These are phyloP conservation scores for Teleiodes luculella DNA, from an alignment of 2,888 invertebrate genomes.

Conservation along the genomic window DNA sequence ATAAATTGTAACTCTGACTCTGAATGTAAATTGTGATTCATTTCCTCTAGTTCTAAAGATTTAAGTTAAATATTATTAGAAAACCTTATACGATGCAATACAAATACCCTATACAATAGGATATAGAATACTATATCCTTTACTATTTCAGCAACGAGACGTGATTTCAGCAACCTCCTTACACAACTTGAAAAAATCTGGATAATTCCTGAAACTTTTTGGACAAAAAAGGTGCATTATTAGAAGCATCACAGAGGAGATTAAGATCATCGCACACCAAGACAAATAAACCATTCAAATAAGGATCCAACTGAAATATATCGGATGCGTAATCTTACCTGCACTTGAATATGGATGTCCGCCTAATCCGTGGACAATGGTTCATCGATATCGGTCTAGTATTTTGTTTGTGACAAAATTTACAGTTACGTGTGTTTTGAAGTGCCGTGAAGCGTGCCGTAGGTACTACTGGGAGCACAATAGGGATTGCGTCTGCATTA, in stretches of 20 bases:
- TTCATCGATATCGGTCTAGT: constrained; percentile 51
- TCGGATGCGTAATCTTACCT: constrained; percentile 47
- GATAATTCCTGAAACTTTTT: no score
- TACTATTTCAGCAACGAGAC: no score
- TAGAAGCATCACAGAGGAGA: constrained; percentile 41
- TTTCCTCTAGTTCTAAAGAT: no score
- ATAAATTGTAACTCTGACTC: no score
- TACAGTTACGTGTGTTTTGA: constrained; percentile 59
- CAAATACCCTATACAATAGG: no score
- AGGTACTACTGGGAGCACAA: constrained; percentile 31
- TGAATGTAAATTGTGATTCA: no score
- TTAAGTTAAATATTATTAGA: no score
- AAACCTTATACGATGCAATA: no score
- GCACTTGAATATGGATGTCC: constrained; percentile 50
- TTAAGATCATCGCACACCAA: constrained; percentile 48
- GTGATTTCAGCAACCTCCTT: no score
- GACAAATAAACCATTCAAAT: constrained; percentile 39
- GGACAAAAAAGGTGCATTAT: background rate
- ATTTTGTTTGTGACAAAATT: constrained; percentile 61
- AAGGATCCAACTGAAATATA: constrained; percentile 43
- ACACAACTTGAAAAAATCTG: no score
- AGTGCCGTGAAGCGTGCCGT: constrained; percentile 48
- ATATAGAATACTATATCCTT: no score
- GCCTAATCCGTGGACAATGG: constrained; percentile 63
- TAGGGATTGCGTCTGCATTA: constrained; percentile 36